These are phyloP conservation scores for Temnothorax unifasciatus DNA, from an alignment of 2,888 invertebrate genomes.

Conservation along the genomic window DNA sequence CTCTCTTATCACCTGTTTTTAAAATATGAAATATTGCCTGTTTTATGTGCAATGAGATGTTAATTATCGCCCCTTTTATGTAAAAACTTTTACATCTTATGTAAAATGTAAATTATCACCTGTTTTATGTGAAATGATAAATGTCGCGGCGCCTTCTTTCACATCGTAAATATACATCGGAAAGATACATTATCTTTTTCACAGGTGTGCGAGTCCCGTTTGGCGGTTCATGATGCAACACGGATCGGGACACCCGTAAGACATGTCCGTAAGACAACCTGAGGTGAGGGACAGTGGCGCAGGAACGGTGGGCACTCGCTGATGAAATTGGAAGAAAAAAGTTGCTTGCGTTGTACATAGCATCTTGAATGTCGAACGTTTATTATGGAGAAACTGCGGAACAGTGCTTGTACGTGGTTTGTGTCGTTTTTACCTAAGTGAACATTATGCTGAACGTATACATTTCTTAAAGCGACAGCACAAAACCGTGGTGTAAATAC, in stretches of 20 bases:
- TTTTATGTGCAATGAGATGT: background rate
- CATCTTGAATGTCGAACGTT: background rate
- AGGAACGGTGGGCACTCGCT: background rate
- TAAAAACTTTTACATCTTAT: too few species aligned
- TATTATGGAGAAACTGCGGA: background rate
- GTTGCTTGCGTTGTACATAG: background rate
- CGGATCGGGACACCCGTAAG: background rate
- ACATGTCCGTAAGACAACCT: background rate
- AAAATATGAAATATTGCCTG: background rate
- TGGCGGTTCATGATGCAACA: conserved; percentile 29
- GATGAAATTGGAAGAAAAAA: background rate
- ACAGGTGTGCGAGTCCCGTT: conserved; percentile 5
- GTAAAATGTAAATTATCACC: background rate
- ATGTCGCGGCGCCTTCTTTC: background rate
- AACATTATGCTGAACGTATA: background rate
- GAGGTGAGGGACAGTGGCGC: conserved; percentile 19
- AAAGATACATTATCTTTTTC: conserved; percentile 1
- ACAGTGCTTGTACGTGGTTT: background rate
- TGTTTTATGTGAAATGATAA: background rate
- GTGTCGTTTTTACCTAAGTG: background rate
- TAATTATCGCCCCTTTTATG: background rate
- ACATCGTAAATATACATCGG: too few species aligned
- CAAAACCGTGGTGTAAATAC: background rate
- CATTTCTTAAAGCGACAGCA: background rate
- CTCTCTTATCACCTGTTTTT: background rate